Percentiles rank a stretch among this genome's conserved stretches.
Conservation (phyloP, 1,140 invertebrate genomes). For the Euschistus heros region DNA sequence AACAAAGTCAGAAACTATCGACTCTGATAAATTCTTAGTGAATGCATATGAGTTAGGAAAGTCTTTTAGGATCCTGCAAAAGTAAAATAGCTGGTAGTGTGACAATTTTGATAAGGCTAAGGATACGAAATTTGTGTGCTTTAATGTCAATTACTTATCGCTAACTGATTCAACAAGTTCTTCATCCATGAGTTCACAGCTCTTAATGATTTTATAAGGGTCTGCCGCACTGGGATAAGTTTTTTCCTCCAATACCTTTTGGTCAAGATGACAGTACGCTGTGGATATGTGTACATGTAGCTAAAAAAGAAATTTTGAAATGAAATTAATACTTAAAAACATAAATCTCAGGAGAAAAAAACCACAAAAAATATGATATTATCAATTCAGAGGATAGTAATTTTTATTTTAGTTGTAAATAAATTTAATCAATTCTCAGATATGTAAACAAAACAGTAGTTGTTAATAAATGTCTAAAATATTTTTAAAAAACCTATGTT, state of each 20-base stretch:
- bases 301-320: slow-evolving; percentile 28
- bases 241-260: slow-evolving; percentile 54
- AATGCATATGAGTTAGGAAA: slow-evolving; percentile 87
- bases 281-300: slow-evolving; percentile 50
- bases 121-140: not conserved
- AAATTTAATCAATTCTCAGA: too few relatives aligned
- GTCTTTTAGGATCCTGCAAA: slow-evolving; percentile 58
- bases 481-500: too few relatives aligned
- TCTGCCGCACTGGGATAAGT: slow-evolving; percentile 77
- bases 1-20: slow-evolving; percentile 63
- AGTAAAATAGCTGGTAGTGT: not conserved
- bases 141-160: slow-evolving; percentile 42
- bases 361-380: too few relatives aligned
- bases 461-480: too few relatives aligned
- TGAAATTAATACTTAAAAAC: too few relatives aligned
- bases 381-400: too few relatives aligned
- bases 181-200: slow-evolving; percentile 77
- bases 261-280: slow-evolving; percentile 49
- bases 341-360: too few relatives aligned
- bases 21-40: slow-evolving; percentile 80
- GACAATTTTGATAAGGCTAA: not conserved
- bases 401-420: too few relatives aligned
- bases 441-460: too few relatives aligned
- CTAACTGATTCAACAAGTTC: slow-evolving; percentile 62
- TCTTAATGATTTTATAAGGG: slow-evolving; percentile 79